phyloP scores from a whole-genome alignment of 2,888 invertebrate genomes.

The Rapana venosa region DNA sequence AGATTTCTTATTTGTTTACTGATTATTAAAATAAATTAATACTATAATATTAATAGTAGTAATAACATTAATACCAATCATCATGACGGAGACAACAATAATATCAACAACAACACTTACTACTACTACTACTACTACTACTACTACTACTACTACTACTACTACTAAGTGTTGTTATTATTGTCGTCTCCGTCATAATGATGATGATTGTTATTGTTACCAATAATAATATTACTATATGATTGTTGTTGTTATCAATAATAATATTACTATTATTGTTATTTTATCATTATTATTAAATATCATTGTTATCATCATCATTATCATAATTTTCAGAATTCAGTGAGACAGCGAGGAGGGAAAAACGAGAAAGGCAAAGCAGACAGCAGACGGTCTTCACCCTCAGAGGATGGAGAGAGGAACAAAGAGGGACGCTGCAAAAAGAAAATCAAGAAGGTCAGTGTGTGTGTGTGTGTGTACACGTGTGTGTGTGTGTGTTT shows the following conservation, averaged over 20 bases:
- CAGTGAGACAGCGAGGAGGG: background rate
- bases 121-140: too few species aligned
- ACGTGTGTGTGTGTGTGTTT: background rate
- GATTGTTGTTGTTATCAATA: background rate
- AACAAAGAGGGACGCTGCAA: slow-evolving; percentile 20
- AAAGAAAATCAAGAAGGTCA: slow-evolving; percentile 34
- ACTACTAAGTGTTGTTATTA: background rate
- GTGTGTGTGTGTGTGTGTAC: background rate
- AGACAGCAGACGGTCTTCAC: slow-evolving; percentile 9
- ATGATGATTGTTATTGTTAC: background rate
- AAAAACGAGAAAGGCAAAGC: background rate
- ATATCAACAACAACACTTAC: too few species aligned
- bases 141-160: too few species aligned
- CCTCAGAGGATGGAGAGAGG: slow-evolving; percentile 15
- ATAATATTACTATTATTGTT: background rate
- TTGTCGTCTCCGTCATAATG: background rate
- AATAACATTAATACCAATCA: too few species aligned
- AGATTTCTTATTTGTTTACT: too few species aligned
- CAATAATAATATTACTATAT: background rate
- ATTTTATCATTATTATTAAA: background rate
- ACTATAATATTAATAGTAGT: too few species aligned
- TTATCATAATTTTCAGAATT: slow-evolving; percentile 24
- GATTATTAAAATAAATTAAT: too few species aligned
- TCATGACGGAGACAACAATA: too few species aligned
- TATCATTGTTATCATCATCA: background rate